Conservation (phyloP, 1,140 invertebrate genomes). For the Idris sp. region DNA sequence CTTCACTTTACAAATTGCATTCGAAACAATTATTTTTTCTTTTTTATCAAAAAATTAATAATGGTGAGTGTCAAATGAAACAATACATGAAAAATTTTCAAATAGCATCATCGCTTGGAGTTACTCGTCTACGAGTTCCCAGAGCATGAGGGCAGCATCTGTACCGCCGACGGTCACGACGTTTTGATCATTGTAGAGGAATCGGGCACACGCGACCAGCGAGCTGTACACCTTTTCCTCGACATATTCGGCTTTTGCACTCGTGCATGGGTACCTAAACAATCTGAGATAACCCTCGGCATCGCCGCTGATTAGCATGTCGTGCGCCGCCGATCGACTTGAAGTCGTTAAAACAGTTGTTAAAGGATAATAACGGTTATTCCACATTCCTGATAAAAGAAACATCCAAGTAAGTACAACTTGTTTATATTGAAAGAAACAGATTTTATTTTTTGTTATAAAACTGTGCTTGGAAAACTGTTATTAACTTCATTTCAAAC, state of each 20-base stretch:
- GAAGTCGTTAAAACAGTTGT: conserved; percentile 88
- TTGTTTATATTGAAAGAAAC: no score
- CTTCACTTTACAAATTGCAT: conserved; percentile 41
- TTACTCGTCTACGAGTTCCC: conserved; percentile 91
- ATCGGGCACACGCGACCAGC: conserved; percentile 88
- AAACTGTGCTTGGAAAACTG: background rate
- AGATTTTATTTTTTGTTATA: conserved; percentile 15
- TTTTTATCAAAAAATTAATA: conserved; percentile 46
- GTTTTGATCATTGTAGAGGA: conserved; percentile 91
- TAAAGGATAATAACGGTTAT: conserved; percentile 90
- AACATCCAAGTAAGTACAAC: conserved; percentile 17
- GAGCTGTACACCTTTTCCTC: conserved; percentile 94
- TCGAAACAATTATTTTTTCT: conserved; percentile 24
- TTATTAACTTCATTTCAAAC: no score
- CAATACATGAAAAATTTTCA: no score
- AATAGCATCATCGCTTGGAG: no score
- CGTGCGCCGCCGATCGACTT: conserved; percentile 88
- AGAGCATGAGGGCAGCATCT: conserved; percentile 94
- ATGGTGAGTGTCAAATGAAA: conserved; percentile 14
- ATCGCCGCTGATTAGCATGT: conserved; percentile 91
- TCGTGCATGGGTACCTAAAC: conserved; percentile 91
- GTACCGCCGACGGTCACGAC: conserved; percentile 93
- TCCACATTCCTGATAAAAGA: conserved; percentile 90
- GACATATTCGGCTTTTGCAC: conserved; percentile 90
- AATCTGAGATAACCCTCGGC: conserved; percentile 94